Evolutionary conservation across 2,113 vertebrate species (phyloP), one percentile per base, ranked within the genome.

Genomic region (cattle (Bos taurus)): DNA sequence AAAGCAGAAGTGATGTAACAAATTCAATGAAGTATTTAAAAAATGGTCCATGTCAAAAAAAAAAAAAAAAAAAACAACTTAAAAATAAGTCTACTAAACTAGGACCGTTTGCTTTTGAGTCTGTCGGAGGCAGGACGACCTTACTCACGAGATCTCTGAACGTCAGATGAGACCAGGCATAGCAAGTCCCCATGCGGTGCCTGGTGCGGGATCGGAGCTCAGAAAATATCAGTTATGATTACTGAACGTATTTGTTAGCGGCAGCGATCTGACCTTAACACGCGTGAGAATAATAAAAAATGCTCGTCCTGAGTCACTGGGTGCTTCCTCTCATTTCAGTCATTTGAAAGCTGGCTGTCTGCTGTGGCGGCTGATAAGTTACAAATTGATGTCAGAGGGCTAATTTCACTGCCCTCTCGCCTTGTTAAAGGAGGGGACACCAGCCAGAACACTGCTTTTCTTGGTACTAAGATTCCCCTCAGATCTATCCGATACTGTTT

Each of bases 251-350:
- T 59, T 71, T 84, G 48, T 40, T 80, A 15, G n/a, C 48, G 78
- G 23, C 7, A 2, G 5, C 83, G 25, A 89, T 95, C 28, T 96
- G 84, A 7, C 60, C 16, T 94, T 87, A 88, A 36, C 59, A 64
- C 23, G 81, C 48, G 88, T 90, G 16, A 28, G 13, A 81, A 48
- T 96, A 83, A 56, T 83, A 52, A 90, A 95, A 95, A 62, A 43
- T 36, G 2, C 21, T 88, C 25, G 50, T 92, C 36, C 28, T 19
- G 50, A 67, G 88, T 50, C 33, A 80, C 96, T 93, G 86, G 83
- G 30, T 84, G 77, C 64, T 90, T 96, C 87, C 67, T 92, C n/a
- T 93, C 94, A 86, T 97, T 96, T 96, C 36, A 86, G 30, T 82
- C 62, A 64, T 64, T 85, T 96, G 90, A 97, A 94, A 88, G 94